phyloP scores from a whole-genome alignment of 92 coral and sea anemone species.

The Parazoanthus darwini region DNA sequence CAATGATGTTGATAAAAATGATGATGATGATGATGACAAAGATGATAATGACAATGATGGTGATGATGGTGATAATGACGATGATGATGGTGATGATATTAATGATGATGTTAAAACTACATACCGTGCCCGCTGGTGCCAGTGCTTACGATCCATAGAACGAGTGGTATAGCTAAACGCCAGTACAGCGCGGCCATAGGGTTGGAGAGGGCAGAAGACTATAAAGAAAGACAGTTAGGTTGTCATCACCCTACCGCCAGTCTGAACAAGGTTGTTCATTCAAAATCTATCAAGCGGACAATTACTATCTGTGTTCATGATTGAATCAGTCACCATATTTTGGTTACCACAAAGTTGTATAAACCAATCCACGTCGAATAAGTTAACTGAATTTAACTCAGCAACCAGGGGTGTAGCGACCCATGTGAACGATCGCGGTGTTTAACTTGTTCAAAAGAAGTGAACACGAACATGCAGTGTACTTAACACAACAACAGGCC shows the following conservation, averaged over 20 bases:
- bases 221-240: neutral
- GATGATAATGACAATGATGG: neutral
- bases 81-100: neutral
- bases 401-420: too few species aligned
- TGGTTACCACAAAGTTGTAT: too few species aligned
- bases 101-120: neutral
- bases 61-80: neutral
- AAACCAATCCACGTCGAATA: too few species aligned
- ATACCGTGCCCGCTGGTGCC: neutral
- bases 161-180: neutral
- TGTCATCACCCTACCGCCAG: too few species aligned
- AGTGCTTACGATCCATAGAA: neutral
- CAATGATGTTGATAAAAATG: neutral
- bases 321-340: too few species aligned
- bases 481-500: neutral
- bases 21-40: neutral
- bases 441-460: too few species aligned
- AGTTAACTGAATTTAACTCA: too few species aligned
- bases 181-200: constrained; percentile 14
- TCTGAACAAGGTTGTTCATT: too few species aligned
- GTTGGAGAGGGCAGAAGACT: constrained; percentile 5
- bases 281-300: too few species aligned
- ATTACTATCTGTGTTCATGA: too few species aligned
- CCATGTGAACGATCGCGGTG: too few species aligned
- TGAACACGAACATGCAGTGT: too few species aligned